Conservation (phyloP, 2,797 vertebrate species). For the Mus spretus region DNA sequence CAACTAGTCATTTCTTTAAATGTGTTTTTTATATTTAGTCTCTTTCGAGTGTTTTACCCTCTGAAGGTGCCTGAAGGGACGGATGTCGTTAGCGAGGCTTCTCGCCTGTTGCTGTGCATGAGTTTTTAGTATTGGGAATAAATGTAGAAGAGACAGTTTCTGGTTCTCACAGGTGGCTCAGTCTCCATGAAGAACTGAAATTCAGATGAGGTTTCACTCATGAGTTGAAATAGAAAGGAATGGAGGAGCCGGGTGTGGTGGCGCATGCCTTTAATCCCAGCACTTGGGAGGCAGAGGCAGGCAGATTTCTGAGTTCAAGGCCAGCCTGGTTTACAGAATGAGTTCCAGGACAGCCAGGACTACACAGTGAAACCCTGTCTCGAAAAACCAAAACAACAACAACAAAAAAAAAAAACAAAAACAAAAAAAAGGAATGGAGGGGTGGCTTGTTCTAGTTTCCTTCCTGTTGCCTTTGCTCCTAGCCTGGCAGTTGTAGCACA, state of each 20-base stretch:
- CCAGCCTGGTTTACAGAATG: too few relatives aligned
- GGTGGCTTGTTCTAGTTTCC: too few relatives aligned
- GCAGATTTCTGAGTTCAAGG: too few relatives aligned
- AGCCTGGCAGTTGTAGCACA: background rate
- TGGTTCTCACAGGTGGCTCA: background rate
- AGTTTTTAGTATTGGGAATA: background rate
- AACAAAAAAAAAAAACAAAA: too few relatives aligned
- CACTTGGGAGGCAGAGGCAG: too few relatives aligned
- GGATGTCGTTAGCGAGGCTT: background rate
- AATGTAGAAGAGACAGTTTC: background rate
- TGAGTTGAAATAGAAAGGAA: background rate
- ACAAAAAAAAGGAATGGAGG: background rate
- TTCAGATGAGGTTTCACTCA: background rate
- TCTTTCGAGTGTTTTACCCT: background rate
- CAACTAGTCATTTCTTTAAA: background rate
- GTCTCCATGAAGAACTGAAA: constrained; percentile 1
- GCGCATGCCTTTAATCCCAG: too few relatives aligned
- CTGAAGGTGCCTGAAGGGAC: background rate
- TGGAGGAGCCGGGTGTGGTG: too few relatives aligned
- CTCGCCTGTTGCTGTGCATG: too few relatives aligned
- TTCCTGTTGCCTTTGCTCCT: background rate
- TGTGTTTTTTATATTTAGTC: background rate
- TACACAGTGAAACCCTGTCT: too few relatives aligned
- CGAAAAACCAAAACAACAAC: too few relatives aligned
- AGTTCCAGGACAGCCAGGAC: too few relatives aligned